Conservation (phyloP, 2,888 invertebrate genomes). For the Octodonta nipae region DNA sequence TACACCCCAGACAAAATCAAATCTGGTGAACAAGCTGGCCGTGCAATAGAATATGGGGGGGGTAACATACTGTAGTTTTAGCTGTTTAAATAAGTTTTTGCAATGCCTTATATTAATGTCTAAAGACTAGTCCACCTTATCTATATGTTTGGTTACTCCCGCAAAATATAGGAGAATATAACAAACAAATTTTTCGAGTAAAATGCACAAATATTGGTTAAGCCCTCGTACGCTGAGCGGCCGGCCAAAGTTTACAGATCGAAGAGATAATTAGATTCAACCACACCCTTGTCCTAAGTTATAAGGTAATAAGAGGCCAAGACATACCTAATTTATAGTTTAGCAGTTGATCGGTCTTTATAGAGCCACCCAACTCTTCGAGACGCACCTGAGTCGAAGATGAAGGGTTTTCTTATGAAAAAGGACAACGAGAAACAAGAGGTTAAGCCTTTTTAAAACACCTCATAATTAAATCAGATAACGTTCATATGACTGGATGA, state of each 20-base stretch:
- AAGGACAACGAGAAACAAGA: slow-evolving; percentile 15
- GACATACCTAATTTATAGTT: slow-evolving; percentile 35
- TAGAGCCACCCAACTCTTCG: slow-evolving; percentile 19
- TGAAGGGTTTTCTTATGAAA: slow-evolving; percentile 20
- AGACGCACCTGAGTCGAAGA: slow-evolving; percentile 18
- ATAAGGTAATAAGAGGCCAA: slow-evolving; percentile 36
- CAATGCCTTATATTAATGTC: too few relatives aligned
- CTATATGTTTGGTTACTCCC: too few relatives aligned
- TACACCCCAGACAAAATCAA: too few relatives aligned
- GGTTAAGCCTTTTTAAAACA: slow-evolving; percentile 18
- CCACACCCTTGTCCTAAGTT: slow-evolving; percentile 37
- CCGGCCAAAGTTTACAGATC: slow-evolving; percentile 2
- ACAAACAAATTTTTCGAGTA: too few relatives aligned
- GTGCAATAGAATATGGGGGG: too few relatives aligned
- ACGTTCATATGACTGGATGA: slow-evolving; percentile 18
- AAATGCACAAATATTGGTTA: too few relatives aligned
- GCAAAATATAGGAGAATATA: too few relatives aligned
- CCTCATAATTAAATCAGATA: slow-evolving; percentile 25
- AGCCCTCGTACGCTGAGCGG: too few relatives aligned
- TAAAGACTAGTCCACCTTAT: too few relatives aligned
- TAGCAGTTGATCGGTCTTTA: slow-evolving; percentile 30
- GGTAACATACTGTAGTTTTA: too few relatives aligned
- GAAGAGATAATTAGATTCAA: slow-evolving; percentile 35
- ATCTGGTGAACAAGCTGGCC: too few relatives aligned
- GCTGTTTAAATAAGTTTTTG: too few relatives aligned